Conservation (phyloP, 2,113 vertebrate species). For the Rhineura floridana region DNA sequence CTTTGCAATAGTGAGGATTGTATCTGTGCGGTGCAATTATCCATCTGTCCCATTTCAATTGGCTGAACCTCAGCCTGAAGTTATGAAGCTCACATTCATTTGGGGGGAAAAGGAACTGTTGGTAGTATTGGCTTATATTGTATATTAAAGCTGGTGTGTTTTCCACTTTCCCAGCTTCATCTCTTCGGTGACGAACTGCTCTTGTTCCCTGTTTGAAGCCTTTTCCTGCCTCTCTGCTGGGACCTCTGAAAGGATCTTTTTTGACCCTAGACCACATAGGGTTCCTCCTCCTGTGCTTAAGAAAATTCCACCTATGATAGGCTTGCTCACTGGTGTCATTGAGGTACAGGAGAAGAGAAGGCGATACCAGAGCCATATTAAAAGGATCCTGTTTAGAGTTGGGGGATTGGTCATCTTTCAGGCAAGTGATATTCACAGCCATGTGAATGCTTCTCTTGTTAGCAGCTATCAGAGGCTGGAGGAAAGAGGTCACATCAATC, state of each 20-base stretch:
- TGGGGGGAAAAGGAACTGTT: constrained; percentile 76
- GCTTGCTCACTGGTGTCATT: constrained; percentile 85
- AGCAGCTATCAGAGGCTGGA: constrained; percentile 81
- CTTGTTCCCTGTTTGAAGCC: constrained; percentile 22
- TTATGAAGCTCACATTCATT: constrained; percentile 90
- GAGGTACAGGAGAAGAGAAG: constrained; percentile 89
- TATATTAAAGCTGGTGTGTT: constrained; percentile 49
- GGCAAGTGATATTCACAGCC: constrained; percentile 83
- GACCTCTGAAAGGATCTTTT: not conserved
- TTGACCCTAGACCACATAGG: not conserved
- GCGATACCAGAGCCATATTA: constrained; percentile 71
- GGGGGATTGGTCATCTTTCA: constrained; percentile 52
- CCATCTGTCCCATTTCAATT: constrained; percentile 92
- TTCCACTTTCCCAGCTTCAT: constrained; percentile 47
- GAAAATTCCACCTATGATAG: constrained; percentile 72
- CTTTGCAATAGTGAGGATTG: constrained; percentile 93
- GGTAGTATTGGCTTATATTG: constrained; percentile 78
- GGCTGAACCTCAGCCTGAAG: constrained; percentile 89
- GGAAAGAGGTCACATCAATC: constrained; percentile 86
- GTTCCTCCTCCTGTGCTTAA: not conserved
- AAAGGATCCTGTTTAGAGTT: constrained; percentile 22
- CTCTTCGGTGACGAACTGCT: constrained; percentile 74
- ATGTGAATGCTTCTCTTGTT: constrained; percentile 80
- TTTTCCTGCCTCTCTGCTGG: not conserved
- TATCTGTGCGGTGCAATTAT: constrained; percentile 91